A percentile compares a stretch with the other conserved stretches of the same genome.
These are phyloP conservation scores for Cuculus canorus DNA, from an alignment of 2,797 vertebrate species.

Conservation along the genomic window DNA sequence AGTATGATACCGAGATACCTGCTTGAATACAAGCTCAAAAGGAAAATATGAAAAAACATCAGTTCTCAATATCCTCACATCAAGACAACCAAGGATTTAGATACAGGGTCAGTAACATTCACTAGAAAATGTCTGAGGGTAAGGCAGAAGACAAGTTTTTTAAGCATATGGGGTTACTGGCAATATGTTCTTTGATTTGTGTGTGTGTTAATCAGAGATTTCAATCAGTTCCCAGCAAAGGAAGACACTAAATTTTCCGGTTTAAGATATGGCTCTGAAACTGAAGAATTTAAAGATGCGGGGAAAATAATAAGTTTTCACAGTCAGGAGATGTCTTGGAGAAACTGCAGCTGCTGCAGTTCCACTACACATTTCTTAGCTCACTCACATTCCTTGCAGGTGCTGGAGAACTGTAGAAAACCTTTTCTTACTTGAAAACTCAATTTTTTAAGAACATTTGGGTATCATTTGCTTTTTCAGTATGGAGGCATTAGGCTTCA, in stretches of 20 bases:
- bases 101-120: not conserved
- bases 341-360: not conserved
- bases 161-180: not conserved
- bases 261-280: not conserved
- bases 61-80: not conserved
- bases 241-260: not conserved
- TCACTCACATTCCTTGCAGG: not conserved
- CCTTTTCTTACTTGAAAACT: not conserved
- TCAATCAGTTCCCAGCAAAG: not conserved
- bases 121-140: not conserved
- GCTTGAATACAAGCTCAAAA: not conserved
- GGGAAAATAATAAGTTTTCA: not conserved
- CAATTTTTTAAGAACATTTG: not conserved
- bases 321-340: not conserved
- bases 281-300: not conserved
- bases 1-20: not conserved
- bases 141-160: not conserved
- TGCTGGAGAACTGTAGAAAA: not conserved
- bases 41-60: not conserved
- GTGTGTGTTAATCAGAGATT: not conserved
- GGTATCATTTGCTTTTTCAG: not conserved
- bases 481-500: not conserved
- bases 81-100: not conserved
- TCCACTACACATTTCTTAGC: not conserved
- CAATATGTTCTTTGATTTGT: not conserved